phyloP scores from a whole-genome alignment of 2,797 vertebrate genomes.

The Clarias fuscus region DNA sequence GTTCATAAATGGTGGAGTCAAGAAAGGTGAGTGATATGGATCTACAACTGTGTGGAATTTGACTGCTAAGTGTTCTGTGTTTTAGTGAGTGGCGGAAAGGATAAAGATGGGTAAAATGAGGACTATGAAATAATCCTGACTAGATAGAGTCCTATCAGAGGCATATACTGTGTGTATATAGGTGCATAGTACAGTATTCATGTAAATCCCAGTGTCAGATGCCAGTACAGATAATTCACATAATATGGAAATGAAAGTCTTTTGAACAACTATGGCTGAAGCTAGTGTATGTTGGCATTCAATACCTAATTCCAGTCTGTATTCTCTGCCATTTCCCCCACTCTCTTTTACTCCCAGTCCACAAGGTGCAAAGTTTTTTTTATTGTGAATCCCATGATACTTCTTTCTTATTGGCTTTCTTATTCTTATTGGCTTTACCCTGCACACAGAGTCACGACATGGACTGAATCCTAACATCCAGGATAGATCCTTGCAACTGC shows the following conservation, averaged over 20 bases:
- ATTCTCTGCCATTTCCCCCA: conserved; percentile 59
- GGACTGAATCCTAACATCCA: conserved; percentile 70
- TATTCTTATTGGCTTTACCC: conserved; percentile 69
- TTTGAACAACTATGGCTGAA: conserved; percentile 54
- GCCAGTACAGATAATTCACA: conserved; percentile 61
- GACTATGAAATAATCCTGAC: no score
- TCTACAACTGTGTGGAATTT: no score
- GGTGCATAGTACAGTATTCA: background rate
- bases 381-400: conserved; percentile 64
- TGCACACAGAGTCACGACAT: conserved; percentile 62
- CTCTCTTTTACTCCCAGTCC: background rate
- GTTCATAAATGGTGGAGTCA: no score
- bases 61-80: no score
- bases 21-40: no score
- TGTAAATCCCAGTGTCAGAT: conserved; percentile 56
- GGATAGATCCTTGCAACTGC: conserved; percentile 15
- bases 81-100: no score
- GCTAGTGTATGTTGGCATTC: conserved; percentile 60
- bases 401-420: conserved; percentile 67
- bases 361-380: conserved; percentile 58
- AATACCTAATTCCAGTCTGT: conserved; percentile 69
- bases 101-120: no score
- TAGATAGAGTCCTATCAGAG: no score
- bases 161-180: no score
- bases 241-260: conserved; percentile 65